These are phyloP conservation scores for Limanda limanda DNA, from an alignment of 2,113 vertebrate genomes.

Conservation along the genomic window DNA sequence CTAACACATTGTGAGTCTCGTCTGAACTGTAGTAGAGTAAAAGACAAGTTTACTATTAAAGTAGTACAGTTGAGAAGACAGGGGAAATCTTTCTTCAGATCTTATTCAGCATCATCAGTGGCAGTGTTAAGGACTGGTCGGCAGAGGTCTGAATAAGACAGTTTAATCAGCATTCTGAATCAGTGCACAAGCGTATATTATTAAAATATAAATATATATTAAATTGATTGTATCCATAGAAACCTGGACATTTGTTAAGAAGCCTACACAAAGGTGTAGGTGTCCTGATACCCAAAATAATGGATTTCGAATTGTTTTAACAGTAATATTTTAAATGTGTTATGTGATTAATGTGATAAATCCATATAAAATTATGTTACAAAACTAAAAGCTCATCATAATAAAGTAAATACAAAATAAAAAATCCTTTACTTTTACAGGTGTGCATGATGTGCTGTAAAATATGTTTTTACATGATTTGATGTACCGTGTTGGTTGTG, in stretches of 20 bases:
- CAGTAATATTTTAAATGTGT: background rate
- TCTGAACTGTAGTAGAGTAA: background rate
- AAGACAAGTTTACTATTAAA: background rate
- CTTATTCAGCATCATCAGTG: background rate
- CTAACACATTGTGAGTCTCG: constrained; percentile 72
- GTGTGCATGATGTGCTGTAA: background rate
- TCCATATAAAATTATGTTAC: too few relatives aligned
- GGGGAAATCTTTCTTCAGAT: constrained; percentile 1
- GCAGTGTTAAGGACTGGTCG: too few relatives aligned
- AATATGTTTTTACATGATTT: background rate
- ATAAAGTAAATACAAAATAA: background rate
- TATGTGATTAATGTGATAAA: too few relatives aligned
- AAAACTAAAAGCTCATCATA: background rate
- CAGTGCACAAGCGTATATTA: too few relatives aligned
- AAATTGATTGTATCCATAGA: constrained; percentile 10
- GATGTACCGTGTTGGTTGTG: background rate
- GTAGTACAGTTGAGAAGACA: background rate
- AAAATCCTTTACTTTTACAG: background rate
- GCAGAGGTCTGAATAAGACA: too few relatives aligned
- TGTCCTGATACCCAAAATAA: background rate
- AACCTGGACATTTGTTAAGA: background rate
- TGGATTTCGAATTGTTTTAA: background rate
- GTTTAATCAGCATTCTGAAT: too few relatives aligned
- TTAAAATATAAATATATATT: background rate
- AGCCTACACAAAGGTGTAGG: background rate